Conservation (phyloP, 2,797 vertebrate genomes). For the Eurystomus glaucurus region DNA sequence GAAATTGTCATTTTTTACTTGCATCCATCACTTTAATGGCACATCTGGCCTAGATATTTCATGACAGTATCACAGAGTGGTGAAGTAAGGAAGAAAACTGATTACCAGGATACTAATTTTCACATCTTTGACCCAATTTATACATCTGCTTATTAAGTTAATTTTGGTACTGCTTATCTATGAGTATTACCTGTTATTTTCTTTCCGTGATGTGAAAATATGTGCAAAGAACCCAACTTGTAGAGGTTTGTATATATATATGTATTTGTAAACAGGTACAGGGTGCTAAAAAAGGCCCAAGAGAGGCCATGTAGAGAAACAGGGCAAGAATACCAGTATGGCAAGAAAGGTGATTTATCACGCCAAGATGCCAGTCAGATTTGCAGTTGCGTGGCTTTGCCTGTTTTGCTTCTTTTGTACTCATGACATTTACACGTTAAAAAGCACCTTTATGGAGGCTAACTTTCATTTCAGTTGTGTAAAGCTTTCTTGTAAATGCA, state of each 20-base stretch:
- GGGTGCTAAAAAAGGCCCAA: not conserved
- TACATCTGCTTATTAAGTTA: not conserved
- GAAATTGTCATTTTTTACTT: not conserved
- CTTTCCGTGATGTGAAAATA: not conserved
- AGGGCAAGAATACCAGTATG: not conserved
- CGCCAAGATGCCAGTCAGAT: not conserved
- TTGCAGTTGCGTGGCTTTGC: not conserved
- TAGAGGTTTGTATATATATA: rapidly evolving
- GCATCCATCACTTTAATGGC: not conserved
- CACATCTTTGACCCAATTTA: not conserved
- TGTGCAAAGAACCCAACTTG: not conserved
- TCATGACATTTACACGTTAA: not conserved
- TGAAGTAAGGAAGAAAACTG: not conserved
- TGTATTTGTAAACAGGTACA: not conserved
- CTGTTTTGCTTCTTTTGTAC: not conserved
- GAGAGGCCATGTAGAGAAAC: not conserved
- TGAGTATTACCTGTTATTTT: not conserved
- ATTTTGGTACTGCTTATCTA: not conserved
- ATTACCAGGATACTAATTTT: not conserved
- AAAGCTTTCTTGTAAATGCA: not conserved
- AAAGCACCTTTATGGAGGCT: not conserved
- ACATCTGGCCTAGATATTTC: not conserved
- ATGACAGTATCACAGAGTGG: not conserved
- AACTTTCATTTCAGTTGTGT: not conserved
- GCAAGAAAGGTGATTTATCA: not conserved